Evolutionary conservation across 2,113 vertebrate genomes (phyloP), one percentile per base, ranked within the genome.

Genomic region (Myotis lucifugus): DNA sequence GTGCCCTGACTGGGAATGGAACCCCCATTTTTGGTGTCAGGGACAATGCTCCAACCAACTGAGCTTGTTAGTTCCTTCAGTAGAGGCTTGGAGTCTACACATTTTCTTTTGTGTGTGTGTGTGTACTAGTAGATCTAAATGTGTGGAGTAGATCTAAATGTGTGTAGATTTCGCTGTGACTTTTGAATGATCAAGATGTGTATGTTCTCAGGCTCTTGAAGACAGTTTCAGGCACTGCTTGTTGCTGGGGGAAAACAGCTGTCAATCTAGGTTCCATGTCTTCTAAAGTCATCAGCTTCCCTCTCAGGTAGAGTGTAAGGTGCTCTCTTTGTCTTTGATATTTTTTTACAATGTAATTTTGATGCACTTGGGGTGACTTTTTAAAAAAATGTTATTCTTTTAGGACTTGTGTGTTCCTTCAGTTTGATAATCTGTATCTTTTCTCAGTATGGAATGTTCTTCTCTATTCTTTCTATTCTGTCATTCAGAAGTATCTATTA

Each of bases 321-420:
- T 88, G 40, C 56, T 82, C 67, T 93, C 25, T 79, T 84, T 90
- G 88, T 90, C 64, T 90, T 87, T 79, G 48, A 50, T 34, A 40
- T 50, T 61, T 61, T 27, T 8, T 34, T 34, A 50, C 5, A 46
- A 17, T 66, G 50, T 64, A 59, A 34, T n/a, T 91, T 34, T 56
- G 19, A 69, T 27, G 6, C 32, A 52, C 78, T 73, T 78, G 12
- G 8, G 6, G 25, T 18, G 2, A 37, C 18, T n/a, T 78, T 50
- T 48, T 37, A 4, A 19, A 34, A 52, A 76, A 29, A 29, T 70
- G 40, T 69, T 59, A 25, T 78, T 52, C 4, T 37, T 76, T 66
- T 67, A 87, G 34, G 42, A 50, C 17, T 46, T 67, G 8, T 27
- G 17, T 56, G 3, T 74, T 85, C 67, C 52, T 76, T 81, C 25